Conservation (phyloP, 2,888 invertebrate species). For the Cerastis rubricosa region DNA sequence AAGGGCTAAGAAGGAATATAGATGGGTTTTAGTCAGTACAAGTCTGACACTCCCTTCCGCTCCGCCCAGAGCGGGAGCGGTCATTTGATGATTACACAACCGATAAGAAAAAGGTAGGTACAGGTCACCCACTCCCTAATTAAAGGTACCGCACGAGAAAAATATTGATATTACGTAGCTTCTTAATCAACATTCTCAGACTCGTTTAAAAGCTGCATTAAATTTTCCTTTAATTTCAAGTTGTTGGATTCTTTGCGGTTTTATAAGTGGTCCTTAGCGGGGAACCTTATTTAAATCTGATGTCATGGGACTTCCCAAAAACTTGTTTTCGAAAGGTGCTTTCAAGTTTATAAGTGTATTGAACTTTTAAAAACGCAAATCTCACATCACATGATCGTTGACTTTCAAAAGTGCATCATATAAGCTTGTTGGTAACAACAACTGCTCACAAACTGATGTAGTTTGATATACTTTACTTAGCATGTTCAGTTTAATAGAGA, state of each 20-base stretch:
- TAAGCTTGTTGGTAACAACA: background rate
- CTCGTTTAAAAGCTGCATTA: slow-evolving; percentile 6
- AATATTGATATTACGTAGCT: background rate
- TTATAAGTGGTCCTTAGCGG: background rate
- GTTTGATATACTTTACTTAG: background rate
- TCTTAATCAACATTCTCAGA: background rate
- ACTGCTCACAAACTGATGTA: background rate
- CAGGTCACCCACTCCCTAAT: background rate
- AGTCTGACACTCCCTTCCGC: no score
- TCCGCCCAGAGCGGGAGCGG: no score
- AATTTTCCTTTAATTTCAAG: background rate
- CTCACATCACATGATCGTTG: background rate
- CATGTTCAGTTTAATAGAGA: background rate
- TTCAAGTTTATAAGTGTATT: slow-evolving; percentile 2
- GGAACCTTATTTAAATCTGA: background rate
- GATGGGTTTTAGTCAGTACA: no score
- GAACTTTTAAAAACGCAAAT: background rate
- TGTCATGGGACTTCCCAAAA: slow-evolving; percentile 16
- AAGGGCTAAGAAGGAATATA: no score
- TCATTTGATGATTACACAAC: no score
- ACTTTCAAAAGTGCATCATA: background rate
- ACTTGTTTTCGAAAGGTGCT: background rate
- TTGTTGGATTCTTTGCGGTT: slow-evolving; percentile 37
- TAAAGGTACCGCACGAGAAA: no score
- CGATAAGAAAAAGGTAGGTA: no score